These are phyloP conservation scores for Dryobotodes eremita DNA, from an alignment of 2,888 invertebrate species.

Conservation along the genomic window DNA sequence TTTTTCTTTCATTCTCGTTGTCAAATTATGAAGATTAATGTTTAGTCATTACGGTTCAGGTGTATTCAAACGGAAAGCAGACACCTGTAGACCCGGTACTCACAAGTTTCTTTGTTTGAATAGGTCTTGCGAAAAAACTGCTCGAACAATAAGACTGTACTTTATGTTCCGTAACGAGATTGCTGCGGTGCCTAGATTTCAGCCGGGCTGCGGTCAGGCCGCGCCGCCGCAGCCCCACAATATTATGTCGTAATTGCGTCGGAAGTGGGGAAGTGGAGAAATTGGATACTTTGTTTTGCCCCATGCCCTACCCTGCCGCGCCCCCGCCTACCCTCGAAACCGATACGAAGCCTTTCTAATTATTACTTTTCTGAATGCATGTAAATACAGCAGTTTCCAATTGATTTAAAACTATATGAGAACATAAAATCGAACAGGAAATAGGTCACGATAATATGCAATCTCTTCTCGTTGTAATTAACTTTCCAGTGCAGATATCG, in stretches of 20 bases:
- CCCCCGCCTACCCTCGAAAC: constrained; percentile 71
- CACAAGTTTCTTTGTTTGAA: constrained; percentile 81
- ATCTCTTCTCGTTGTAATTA: constrained; percentile 55
- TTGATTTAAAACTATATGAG: constrained; percentile 57
- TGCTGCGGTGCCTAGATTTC: constrained; percentile 84
- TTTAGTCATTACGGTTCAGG: constrained; percentile 52
- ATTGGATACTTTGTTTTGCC: constrained; percentile 87
- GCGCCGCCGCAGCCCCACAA: constrained; percentile 80
- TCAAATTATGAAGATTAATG: constrained; percentile 56
- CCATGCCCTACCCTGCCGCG: constrained; percentile 74
- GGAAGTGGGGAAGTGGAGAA: constrained; percentile 88
- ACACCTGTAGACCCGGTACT: constrained; percentile 67
- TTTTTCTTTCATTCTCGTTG: constrained; percentile 28
- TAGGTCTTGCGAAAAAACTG: constrained; percentile 84
- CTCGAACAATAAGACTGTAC: constrained; percentile 82
- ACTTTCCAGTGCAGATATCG: constrained; percentile 56
- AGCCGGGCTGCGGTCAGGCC: constrained; percentile 83
- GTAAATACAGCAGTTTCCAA: constrained; percentile 72
- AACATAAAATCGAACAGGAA: constrained; percentile 52
- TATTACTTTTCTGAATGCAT: constrained; percentile 78
- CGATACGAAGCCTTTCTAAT: constrained; percentile 86
- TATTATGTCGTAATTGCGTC: constrained; percentile 87
- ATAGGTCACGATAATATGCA: constrained; percentile 52
- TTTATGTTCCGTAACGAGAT: constrained; percentile 88
- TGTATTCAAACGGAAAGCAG: constrained; percentile 66